Evolutionary conservation across 2,113 vertebrate genomes (phyloP).

Genomic region (Gambusia holbrooki): DNA sequence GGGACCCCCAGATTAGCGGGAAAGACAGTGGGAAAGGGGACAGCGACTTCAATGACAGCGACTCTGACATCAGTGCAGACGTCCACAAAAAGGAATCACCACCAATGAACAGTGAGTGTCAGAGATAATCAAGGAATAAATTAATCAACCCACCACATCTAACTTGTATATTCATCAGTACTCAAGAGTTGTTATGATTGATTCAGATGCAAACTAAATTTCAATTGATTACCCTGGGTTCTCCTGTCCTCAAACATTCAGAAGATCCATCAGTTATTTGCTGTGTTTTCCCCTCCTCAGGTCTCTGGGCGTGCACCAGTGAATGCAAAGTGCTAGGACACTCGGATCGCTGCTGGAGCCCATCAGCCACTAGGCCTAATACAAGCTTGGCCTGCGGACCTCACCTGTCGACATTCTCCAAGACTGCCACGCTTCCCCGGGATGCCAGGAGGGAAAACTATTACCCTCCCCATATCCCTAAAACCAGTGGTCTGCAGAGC

Average conservation of each 20-base stretch:
- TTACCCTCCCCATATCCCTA: slow-evolving; percentile 89
- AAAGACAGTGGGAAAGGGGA: slow-evolving; percentile 98
- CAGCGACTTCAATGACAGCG: slow-evolving; percentile 98
- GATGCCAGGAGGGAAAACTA: slow-evolving; percentile 89
- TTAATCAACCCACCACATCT: neutral
- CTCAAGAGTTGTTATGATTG: neutral
- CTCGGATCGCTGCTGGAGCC: slow-evolving; percentile 97
- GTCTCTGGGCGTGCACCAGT: slow-evolving; percentile 94
- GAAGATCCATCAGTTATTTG: slow-evolving; percentile 11
- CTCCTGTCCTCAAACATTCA: slow-evolving; percentile 10
- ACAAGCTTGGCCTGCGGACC: slow-evolving; percentile 78
- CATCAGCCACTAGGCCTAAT: slow-evolving; percentile 85
- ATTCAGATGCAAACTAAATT: slow-evolving; percentile 14
- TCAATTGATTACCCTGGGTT: slow-evolving; percentile 13
- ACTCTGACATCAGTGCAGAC: slow-evolving; percentile 94
- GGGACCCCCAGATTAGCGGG: slow-evolving; percentile 94
- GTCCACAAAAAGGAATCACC: slow-evolving; percentile 91
- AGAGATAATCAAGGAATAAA: neutral
- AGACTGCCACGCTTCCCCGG: slow-evolving; percentile 90
- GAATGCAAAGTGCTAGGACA: slow-evolving; percentile 97
- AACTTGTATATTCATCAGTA: neutral
- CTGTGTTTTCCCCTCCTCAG: slow-evolving; percentile 69
- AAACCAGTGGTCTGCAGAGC: slow-evolving; percentile 90
- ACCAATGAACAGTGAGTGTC: slow-evolving; percentile 86
- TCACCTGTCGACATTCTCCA: slow-evolving; percentile 89